A percentile compares a stretch with the other conserved stretches of the same genome.
phyloP scores from a whole-genome alignment of 2,888 invertebrate species.

The Agonopterix heracliana region DNA sequence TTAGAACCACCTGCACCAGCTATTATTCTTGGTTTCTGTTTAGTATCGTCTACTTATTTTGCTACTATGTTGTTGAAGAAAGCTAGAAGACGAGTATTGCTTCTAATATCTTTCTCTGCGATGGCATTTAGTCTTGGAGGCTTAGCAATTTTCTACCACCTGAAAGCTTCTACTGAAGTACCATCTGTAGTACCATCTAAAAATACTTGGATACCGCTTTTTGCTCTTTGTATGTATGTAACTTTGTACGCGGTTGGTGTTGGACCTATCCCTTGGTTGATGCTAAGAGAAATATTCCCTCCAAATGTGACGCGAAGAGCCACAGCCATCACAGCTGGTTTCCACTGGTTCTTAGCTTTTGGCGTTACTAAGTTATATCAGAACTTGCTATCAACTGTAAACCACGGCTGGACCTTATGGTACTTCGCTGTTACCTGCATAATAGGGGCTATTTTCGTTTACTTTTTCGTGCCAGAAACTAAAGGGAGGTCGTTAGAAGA shows the following conservation, averaged over 20 bases:
- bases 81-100: constrained; percentile 77
- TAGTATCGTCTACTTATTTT: constrained; percentile 74
- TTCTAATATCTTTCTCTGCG: constrained; percentile 75
- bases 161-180: constrained; percentile 37
- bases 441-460: constrained; percentile 78
- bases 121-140: constrained; percentile 74
- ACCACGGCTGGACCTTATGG: constrained; percentile 80
- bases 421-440: constrained; percentile 79
- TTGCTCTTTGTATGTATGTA: constrained; percentile 74
- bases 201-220: constrained; percentile 74
- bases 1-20: constrained; percentile 57
- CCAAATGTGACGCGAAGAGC: constrained; percentile 78
- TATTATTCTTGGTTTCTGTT: constrained; percentile 78
- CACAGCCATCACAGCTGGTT: constrained; percentile 79
- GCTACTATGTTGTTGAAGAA: constrained; percentile 77
- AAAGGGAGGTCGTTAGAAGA: constrained; percentile 75
- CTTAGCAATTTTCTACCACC: constrained; percentile 67
- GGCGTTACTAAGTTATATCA: constrained; percentile 78
- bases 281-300: constrained; percentile 81
- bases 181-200: constrained; percentile 12
- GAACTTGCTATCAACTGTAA: constrained; percentile 70
- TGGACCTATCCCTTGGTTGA: constrained; percentile 84
- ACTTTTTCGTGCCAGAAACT: constrained; percentile 81
- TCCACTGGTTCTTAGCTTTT: constrained; percentile 83
- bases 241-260: constrained; percentile 79